Evolutionary conservation across 2,113 vertebrate species (phyloP).

Genomic region (Neotragus pygmaeus): DNA sequence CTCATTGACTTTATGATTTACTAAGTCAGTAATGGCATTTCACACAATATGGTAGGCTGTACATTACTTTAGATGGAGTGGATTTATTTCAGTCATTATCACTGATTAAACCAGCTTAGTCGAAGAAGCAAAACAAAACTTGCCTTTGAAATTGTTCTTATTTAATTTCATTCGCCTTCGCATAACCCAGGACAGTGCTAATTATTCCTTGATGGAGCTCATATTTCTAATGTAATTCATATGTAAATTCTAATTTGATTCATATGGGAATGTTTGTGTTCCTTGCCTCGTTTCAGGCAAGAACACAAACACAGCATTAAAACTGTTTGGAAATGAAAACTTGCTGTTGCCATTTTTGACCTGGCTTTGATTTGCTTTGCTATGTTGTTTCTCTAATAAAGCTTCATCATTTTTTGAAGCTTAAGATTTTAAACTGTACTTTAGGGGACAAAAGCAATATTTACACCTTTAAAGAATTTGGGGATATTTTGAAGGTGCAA

Average conservation of each 20-base stretch:
- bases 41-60: constrained; percentile 68
- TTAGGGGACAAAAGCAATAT: constrained; percentile 2
- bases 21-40: constrained; percentile 67
- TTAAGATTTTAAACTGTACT: constrained; percentile 8
- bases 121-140: constrained; percentile 83
- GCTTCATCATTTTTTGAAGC: constrained; percentile 60
- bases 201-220: constrained; percentile 86
- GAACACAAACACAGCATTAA: constrained; percentile 79
- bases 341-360: constrained; percentile 76
- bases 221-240: constrained; percentile 87
- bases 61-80: constrained; percentile 65
- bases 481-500: constrained; percentile 30
- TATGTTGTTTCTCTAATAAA: constrained; percentile 66
- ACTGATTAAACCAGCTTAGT: constrained; percentile 83
- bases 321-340: constrained; percentile 83
- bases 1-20: constrained; percentile 55
- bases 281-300: constrained; percentile 76
- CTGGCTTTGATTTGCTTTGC: constrained; percentile 77
- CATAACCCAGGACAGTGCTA: constrained; percentile 85
- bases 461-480: constrained; percentile 45
- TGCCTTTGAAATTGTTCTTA: constrained; percentile 86
- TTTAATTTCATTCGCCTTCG: constrained; percentile 84
- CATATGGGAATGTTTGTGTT: constrained; percentile 84
- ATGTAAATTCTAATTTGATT: constrained; percentile 87
- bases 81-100: constrained; percentile 84